phyloP scores from a whole-genome alignment of 2,113 vertebrate genomes.

The Myodes glareolus region DNA sequence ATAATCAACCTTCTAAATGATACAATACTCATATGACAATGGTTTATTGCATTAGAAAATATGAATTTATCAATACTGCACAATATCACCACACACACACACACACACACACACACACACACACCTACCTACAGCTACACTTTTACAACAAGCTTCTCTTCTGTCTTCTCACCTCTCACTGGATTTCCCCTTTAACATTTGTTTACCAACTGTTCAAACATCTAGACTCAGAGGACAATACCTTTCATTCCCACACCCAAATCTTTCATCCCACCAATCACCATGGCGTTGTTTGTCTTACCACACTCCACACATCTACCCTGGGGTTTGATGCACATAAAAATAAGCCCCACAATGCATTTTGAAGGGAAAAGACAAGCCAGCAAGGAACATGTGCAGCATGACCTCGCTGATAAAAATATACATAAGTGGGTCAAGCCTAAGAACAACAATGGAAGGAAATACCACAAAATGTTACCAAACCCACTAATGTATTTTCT shows the following conservation, averaged over 20 bases:
- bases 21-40: not conserved
- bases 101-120: not conserved
- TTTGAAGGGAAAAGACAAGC: constrained; percentile 46
- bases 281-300: not conserved
- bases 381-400: not conserved
- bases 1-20: not conserved
- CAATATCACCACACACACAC: not conserved
- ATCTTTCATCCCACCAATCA: not conserved
- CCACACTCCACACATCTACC: not conserved
- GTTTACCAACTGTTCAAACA: not conserved
- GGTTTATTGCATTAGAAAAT: not conserved
- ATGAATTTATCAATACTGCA: not conserved
- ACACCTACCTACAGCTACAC: too few species aligned
- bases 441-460: constrained; percentile 64
- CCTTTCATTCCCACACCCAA: not conserved
- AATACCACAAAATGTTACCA: constrained; percentile 60
- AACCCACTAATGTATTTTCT: not conserved
- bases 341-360: not conserved
- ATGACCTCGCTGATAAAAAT: constrained; percentile 59
- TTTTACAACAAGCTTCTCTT: not conserved
- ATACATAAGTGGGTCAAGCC: constrained; percentile 50
- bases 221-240: not conserved
- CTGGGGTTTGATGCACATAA: not conserved
- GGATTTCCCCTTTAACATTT: not conserved
- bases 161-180: not conserved